Base-by-base conservation (phyloP, 2,888 invertebrate genomes). In the Oligia strigilis region DNA sequence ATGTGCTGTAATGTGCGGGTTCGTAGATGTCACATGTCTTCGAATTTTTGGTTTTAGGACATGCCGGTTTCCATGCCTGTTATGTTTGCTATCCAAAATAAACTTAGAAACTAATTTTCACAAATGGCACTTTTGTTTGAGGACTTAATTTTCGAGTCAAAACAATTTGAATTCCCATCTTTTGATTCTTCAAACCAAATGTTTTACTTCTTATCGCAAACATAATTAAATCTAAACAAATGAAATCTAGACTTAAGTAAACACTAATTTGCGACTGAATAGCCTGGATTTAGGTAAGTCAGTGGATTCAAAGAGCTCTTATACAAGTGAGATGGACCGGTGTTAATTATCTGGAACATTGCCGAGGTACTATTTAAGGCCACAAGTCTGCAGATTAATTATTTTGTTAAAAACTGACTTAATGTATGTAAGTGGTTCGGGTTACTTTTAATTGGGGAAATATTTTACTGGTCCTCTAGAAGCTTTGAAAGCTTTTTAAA, bases 261-360 rank as follows among this genome's bases (percentile, higher is more conserved):
- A 84, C 78, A 78, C 80, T 71, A 60, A 81, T 84, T 81, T 67
- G 40, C 9, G 49, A 49, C 66, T 80, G 40, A 84, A 72, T 67
- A 62, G 40, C n/a, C 43, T 29, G n/a, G 60, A 66, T 80, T 80
- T 71, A 62, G 84, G 49, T 4, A 11, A 78, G 46, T 60, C n/a
- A n/a, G 58, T 70, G 69, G 40, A 49, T 60, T 58, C 17, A n/a
- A 40, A 55, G 60, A 52, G 71, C 66, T 49, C 71, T 78, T 55
- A 19, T 67, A 62, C 11, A 29, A 80, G 14, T 40, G 43, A 71
- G 52, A 80, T 17, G n/a, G 46, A 80, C 17, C 9, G 11, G 52
- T 71, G 60, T 52, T 29, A 79, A 79, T 66, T 62, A 52, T 71
- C 46, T 66, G 17, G 46, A 66, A 66, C 60, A 40, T 46, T 62